These are phyloP conservation scores for Acrocephalus kingi DNA, from an alignment of 2,113 vertebrate species.

Conservation along the genomic window DNA sequence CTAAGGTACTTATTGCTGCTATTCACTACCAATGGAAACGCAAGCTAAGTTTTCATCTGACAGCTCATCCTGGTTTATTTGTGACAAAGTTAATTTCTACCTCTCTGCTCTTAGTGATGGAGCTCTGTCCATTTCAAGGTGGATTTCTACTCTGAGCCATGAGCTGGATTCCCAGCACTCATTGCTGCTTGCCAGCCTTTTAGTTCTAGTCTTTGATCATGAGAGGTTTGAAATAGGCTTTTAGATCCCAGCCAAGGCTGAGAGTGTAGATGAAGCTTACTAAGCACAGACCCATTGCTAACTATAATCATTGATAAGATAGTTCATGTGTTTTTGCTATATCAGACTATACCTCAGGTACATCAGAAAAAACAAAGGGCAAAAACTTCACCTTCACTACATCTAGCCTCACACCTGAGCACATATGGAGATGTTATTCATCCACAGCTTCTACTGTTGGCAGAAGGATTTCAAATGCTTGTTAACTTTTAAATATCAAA, in stretches of 20 bases:
- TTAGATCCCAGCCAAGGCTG: background rate
- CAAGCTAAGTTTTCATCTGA: background rate
- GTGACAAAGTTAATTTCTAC: background rate
- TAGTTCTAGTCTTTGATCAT: background rate
- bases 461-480: background rate
- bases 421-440: background rate
- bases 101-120: background rate
- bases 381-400: background rate
- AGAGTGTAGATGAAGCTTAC: background rate
- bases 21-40: fast-evolving
- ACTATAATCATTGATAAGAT: background rate
- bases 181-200: background rate
- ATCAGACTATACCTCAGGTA: background rate
- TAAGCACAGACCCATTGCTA: background rate
- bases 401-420: background rate
- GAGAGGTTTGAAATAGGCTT: background rate
- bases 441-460: background rate
- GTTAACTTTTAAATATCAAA: background rate
- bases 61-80: background rate
- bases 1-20: background rate
- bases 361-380: background rate
- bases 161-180: background rate
- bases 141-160: background rate
- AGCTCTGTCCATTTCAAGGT: background rate
- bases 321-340: background rate